Evolutionary conservation across 2,113 vertebrate species (phyloP).

Genomic region (Microtus montanus): DNA sequence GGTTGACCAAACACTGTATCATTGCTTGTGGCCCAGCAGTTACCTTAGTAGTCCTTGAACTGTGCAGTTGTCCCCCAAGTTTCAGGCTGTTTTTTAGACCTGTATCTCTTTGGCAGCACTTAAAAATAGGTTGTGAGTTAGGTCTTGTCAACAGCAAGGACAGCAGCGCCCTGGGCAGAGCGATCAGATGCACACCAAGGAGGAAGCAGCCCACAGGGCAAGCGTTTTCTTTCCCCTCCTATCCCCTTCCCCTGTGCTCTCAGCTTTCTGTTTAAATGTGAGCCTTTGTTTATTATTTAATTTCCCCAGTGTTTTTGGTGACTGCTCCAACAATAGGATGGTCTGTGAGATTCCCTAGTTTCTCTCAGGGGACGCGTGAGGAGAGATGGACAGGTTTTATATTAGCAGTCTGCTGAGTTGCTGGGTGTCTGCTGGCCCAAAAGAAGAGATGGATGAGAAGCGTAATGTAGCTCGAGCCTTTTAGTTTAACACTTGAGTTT

Average conservation of each 20-base stretch:
- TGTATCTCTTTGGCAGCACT: background rate
- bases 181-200: background rate
- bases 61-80: background rate
- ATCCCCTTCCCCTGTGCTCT: background rate
- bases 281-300: constrained; percentile 18
- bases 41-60: background rate
- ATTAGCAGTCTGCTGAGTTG: background rate
- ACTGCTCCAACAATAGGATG: background rate
- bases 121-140: background rate
- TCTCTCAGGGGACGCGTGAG: background rate
- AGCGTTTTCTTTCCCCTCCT: background rate
- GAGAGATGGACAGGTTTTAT: background rate
- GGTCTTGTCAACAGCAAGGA: accelerated
- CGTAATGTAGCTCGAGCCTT: background rate
- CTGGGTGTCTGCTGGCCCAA: background rate
- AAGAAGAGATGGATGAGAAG: background rate
- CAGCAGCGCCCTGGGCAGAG: background rate
- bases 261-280: constrained; percentile 19
- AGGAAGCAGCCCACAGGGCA: background rate
- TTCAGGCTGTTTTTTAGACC: constrained; percentile 16
- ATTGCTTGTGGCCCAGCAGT: accelerated
- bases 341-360: background rate
- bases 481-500: background rate
- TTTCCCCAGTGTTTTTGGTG: background rate
- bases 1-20: accelerated